Percentiles rank a stretch among this genome's conserved stretches.
Conservation (phyloP, 1,140 invertebrate species). For the Caenorhabditis brenneri region DNA sequence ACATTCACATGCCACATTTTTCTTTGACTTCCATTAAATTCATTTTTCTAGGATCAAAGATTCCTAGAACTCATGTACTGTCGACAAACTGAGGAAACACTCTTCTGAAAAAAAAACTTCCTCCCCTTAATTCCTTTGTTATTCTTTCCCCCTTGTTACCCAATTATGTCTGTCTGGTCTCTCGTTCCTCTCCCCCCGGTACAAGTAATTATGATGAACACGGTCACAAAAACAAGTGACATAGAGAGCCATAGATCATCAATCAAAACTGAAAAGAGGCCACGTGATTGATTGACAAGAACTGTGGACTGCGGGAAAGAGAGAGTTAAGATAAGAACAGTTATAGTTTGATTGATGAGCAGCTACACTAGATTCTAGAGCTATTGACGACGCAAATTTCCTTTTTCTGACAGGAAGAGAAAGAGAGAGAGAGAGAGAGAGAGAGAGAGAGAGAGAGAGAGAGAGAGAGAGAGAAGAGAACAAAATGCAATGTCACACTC, state of each 20-base stretch:
- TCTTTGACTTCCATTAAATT: too few species aligned
- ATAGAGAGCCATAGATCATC: neutral
- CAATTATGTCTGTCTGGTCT: neutral
- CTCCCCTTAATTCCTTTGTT: neutral
- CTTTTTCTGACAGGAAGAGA: too few species aligned
- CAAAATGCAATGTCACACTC: neutral
- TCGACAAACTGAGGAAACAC: too few species aligned
- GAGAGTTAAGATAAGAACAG: neutral
- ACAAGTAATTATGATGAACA: slow-evolving; percentile 14
- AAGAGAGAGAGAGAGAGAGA: too few species aligned
- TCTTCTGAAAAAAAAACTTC: too few species aligned
- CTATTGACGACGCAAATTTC: neutral
- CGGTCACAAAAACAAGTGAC: neutral
- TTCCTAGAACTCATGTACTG: too few species aligned
- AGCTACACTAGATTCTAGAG: neutral
- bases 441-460: too few species aligned
- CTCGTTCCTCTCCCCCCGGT: neutral
- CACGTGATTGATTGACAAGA: neutral
- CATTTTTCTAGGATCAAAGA: too few species aligned
- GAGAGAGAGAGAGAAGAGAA: too few species aligned
- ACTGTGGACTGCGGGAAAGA: too few species aligned
- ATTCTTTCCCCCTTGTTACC: slow-evolving; percentile 6
- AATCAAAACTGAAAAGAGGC: neutral
- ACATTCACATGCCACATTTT: too few species aligned
- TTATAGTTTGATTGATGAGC: neutral